phyloP scores from a whole-genome alignment of 2,888 invertebrate genomes.

The Orchesellides sinensis region DNA sequence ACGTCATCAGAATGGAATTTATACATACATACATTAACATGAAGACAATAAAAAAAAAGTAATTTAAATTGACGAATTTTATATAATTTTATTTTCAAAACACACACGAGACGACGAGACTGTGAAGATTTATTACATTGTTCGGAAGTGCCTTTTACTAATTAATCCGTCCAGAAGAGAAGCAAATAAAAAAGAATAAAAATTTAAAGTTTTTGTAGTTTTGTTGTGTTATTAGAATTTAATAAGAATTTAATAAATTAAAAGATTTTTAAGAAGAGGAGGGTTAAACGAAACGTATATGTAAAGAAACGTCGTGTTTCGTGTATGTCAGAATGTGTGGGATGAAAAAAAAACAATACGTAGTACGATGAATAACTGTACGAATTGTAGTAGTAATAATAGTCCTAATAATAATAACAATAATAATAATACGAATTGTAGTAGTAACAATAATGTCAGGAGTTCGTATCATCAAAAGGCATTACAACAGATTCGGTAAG shows the following conservation, averaged over 20 bases:
- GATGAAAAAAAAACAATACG: too few relatives aligned
- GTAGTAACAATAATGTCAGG: slow-evolving; percentile 35
- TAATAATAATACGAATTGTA: neutral
- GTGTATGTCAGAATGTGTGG: too few relatives aligned
- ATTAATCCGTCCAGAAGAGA: neutral
- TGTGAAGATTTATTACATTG: neutral
- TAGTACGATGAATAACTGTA: slow-evolving; percentile 47
- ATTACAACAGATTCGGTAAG: slow-evolving; percentile 72
- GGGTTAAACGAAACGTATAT: neutral
- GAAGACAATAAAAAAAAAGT: slow-evolving; percentile 30
- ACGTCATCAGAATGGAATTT: slow-evolving; percentile 74
- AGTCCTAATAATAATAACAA: neutral
- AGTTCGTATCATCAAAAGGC: slow-evolving; percentile 73
- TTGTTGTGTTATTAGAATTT: too few relatives aligned
- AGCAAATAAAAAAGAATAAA: neutral
- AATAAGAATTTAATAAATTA: too few relatives aligned
- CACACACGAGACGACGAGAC: too few relatives aligned
- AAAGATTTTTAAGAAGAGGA: neutral
- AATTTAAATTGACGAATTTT: slow-evolving; percentile 20
- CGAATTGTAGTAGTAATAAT: slow-evolving; percentile 6
- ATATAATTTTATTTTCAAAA: slow-evolving; percentile 21
- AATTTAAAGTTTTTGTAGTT: neutral
- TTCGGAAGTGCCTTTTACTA: too few relatives aligned
- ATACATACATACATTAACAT: too few relatives aligned
- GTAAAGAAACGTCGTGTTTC: too few relatives aligned